A percentile compares a stretch with the other conserved stretches of the same genome.
phyloP scores from a whole-genome alignment of 2,888 invertebrate genomes.

The Fabriciana adippe region DNA sequence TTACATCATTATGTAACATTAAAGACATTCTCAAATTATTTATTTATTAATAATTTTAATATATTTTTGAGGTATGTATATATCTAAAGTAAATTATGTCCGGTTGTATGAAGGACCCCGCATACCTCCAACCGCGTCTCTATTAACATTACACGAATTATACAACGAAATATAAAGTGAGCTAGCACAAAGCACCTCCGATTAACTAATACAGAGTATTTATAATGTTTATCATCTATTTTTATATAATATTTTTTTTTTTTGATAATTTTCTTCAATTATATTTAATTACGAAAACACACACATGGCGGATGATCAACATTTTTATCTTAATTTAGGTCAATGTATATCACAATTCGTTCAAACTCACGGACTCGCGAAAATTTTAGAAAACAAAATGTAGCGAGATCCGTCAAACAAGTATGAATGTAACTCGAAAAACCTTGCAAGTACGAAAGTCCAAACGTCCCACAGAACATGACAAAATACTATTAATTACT shows the following conservation, averaged over 20 bases:
- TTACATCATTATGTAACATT: no score
- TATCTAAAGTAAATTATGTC: no score
- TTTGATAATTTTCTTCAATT: slow-evolving; percentile 62
- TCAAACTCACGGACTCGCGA: slow-evolving; percentile 41
- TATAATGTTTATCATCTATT: slow-evolving; percentile 46
- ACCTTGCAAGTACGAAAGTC: not conserved
- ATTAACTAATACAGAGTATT: slow-evolving; percentile 49
- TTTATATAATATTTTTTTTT: slow-evolving; percentile 57
- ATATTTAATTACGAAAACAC: slow-evolving; percentile 61
- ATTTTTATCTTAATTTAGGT: slow-evolving; percentile 74
- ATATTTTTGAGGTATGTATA: no score
- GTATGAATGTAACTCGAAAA: slow-evolving; percentile 2
- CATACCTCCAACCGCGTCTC: not conserved
- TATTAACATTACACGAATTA: slow-evolving; percentile 52
- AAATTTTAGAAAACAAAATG: slow-evolving; percentile 46
- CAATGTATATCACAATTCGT: slow-evolving; percentile 67
- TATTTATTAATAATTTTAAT: no score
- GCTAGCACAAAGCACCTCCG: slow-evolving; percentile 61
- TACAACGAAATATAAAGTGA: slow-evolving; percentile 55
- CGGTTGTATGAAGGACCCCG: no score
- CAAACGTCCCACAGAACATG: not conserved
- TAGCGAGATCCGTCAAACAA: slow-evolving; percentile 37
- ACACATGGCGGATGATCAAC: slow-evolving; percentile 69
- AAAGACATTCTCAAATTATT: no score
- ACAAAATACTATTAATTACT: not conserved